Percentiles rank a stretch among this genome's conserved stretches.
These are phyloP conservation scores for Centruroides sculpturatus DNA, from an alignment of 1,140 invertebrate species.

Conservation along the genomic window DNA sequence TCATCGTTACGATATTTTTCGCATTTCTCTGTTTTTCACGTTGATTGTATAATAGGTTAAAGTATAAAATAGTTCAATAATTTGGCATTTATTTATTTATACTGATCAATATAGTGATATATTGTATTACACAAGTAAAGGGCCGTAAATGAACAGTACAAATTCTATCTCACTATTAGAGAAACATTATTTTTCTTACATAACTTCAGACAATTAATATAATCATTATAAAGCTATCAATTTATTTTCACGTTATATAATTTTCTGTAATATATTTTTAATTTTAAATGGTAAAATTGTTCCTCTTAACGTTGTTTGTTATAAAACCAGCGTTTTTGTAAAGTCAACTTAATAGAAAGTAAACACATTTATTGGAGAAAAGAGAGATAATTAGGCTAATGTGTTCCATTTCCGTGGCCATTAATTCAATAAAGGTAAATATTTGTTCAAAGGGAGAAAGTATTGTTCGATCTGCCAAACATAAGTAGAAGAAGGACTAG, in stretches of 20 bases:
- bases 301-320: not conserved
- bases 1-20: conserved; percentile 40
- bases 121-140: too few species aligned
- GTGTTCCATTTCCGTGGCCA: not conserved
- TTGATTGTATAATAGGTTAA: conserved; percentile 31
- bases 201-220: too few species aligned
- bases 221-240: too few species aligned
- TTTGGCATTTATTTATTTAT: too few species aligned
- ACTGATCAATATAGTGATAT: too few species aligned
- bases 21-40: conserved; percentile 40
- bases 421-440: not conserved
- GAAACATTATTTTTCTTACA: too few species aligned
- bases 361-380: not conserved
- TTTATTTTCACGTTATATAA: too few species aligned
- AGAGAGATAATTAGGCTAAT: not conserved
- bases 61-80: not conserved
- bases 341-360: not conserved
- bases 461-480: too few species aligned
- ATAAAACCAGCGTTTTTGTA: not conserved
- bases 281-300: too few species aligned
- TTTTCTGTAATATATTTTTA: too few species aligned
- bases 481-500: not conserved
- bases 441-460: not conserved
- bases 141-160: too few species aligned
- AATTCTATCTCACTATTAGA: too few species aligned